These are phyloP conservation scores for Syrmaticus mikado DNA, from an alignment of 2,113 vertebrate species.

Conservation along the genomic window DNA sequence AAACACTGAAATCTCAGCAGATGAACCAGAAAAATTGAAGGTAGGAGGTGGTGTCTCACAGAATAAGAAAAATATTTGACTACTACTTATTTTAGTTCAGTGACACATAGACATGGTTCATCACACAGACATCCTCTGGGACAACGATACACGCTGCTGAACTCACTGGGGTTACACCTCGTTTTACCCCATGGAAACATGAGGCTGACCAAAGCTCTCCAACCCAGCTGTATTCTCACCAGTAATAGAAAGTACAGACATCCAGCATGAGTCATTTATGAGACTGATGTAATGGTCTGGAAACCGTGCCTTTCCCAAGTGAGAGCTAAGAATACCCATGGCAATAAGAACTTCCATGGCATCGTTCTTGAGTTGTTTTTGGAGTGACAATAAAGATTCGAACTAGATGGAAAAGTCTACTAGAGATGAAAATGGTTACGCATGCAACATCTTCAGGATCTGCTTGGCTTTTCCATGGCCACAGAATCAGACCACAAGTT, in stretches of 20 bases:
- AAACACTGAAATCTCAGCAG: not conserved
- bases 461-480: not conserved
- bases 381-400: not conserved
- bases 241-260: not conserved
- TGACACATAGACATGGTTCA: not conserved
- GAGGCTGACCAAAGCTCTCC: not conserved
- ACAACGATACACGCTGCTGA: not conserved
- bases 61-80: not conserved
- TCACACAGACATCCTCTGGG: not conserved
- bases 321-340: not conserved
- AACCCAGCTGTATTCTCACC: not conserved
- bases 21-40: not conserved
- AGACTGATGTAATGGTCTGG: slow-evolving; percentile 20
- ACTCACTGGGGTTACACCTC: not conserved
- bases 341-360: not conserved
- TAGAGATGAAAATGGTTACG: not conserved
- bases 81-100: not conserved
- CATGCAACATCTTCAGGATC: fast-evolving
- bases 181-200: fast-evolving
- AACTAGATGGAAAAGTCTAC: not conserved
- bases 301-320: not conserved
- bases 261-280: fast-evolving
- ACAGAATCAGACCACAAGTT: fast-evolving
- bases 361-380: not conserved
- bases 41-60: not conserved